These are phyloP conservation scores for Schizaphis graminum DNA, from an alignment of 2,888 invertebrate genomes.

Conservation along the genomic window DNA sequence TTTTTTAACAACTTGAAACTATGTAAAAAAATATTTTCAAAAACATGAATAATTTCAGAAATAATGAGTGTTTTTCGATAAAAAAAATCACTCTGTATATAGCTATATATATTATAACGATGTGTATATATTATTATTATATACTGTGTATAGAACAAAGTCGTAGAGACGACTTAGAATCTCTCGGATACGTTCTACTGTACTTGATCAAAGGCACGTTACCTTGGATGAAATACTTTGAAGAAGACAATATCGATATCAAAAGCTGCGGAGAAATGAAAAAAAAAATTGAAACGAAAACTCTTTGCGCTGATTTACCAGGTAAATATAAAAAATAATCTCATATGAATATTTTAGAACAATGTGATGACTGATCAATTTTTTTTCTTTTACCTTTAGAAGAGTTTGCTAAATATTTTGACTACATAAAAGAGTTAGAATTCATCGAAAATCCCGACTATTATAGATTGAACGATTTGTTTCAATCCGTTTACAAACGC, in stretches of 20 bases:
- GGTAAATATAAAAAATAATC: conserved; percentile 15
- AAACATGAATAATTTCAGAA: too few species aligned
- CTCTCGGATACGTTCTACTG: conserved; percentile 32
- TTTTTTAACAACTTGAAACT: too few species aligned
- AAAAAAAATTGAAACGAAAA: background rate
- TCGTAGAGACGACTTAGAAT: conserved; percentile 54
- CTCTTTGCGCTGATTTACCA: conserved; percentile 15
- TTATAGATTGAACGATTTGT: background rate
- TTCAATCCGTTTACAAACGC: background rate
- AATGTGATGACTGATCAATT: background rate
- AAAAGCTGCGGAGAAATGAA: background rate
- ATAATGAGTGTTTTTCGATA: too few species aligned
- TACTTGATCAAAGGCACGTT: conserved; percentile 30
- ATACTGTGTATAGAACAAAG: conserved; percentile 20
- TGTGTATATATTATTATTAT: background rate
- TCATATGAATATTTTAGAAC: too few species aligned
- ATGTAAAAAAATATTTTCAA: too few species aligned
- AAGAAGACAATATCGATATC: background rate
- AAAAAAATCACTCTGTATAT: too few species aligned
- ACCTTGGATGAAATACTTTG: conserved; percentile 22
- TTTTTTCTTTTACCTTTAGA: background rate
- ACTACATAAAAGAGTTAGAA: conserved; percentile 8
- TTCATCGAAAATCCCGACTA: conserved; percentile 7
- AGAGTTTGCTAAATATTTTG: conserved; percentile 34
- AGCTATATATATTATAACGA: background rate